Percentiles rank a stretch among this genome's conserved stretches.
These are phyloP conservation scores for Paramuricea clavata DNA, from an alignment of 92 coral and sea anemone genomes.

Conservation along the genomic window DNA sequence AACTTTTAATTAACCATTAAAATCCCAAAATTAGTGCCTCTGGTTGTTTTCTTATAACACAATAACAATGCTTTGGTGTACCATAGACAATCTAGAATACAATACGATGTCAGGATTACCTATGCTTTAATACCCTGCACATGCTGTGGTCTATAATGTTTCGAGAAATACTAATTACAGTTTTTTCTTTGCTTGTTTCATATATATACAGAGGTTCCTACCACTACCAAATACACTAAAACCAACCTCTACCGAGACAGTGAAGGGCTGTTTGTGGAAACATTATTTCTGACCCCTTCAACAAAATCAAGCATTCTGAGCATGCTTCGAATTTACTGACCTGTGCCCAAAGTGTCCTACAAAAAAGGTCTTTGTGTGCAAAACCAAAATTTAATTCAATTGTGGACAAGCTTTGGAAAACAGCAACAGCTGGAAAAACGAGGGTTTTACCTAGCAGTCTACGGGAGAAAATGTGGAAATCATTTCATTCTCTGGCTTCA, in stretches of 20 bases:
- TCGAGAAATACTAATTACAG: too few species aligned
- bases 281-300: constrained; percentile 22
- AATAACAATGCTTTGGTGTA: too few species aligned
- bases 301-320: constrained; percentile 20
- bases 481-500: neutral
- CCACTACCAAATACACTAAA: neutral
- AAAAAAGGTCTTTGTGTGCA: constrained; percentile 4
- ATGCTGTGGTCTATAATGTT: too few species aligned
- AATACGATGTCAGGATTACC: too few species aligned
- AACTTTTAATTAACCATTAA: too few species aligned
- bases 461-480: constrained; percentile 16
- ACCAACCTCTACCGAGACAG: constrained; percentile 7
- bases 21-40: too few species aligned
- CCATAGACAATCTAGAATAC: too few species aligned
- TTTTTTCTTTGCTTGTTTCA: neutral
- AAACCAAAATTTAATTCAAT: neutral
- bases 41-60: too few species aligned
- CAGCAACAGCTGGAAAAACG: constrained; percentile 1
- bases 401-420: constrained; percentile 20
- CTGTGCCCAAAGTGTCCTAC: constrained; percentile 19
- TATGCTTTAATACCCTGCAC: too few species aligned
- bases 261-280: constrained; percentile 14
- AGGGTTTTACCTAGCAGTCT: constrained; percentile 2
- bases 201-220: neutral
- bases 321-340: constrained; percentile 18